A percentile compares a stretch with the other conserved stretches of the same genome.
Conservation (phyloP, 2,888 invertebrate species). For the Parthenolecanium corni region DNA sequence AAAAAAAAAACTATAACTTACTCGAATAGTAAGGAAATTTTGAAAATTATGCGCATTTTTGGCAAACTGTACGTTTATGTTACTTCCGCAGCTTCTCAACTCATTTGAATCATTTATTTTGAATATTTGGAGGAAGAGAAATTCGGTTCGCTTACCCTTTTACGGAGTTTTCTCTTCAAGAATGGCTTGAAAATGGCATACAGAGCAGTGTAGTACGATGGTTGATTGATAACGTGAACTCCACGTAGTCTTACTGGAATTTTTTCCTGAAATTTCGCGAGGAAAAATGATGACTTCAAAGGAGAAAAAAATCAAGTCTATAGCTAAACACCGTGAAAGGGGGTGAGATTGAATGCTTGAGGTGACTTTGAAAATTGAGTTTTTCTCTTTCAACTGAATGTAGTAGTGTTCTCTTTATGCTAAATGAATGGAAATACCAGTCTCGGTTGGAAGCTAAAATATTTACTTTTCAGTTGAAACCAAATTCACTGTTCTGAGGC, state of each 20-base stretch:
- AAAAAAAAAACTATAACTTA: too few relatives aligned
- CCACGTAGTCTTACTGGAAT: constrained; percentile 34
- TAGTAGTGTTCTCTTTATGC: too few relatives aligned
- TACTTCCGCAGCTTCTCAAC: too few relatives aligned
- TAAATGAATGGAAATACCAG: too few relatives aligned
- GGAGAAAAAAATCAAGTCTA: background rate
- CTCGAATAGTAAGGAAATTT: too few relatives aligned
- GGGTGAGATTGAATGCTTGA: too few relatives aligned
- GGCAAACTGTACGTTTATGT: background rate
- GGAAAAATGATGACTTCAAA: background rate
- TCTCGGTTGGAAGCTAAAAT: too few relatives aligned
- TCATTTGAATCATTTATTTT: background rate
- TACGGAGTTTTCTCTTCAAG: constrained; percentile 35
- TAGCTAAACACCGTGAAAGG: too few relatives aligned
- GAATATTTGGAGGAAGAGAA: background rate
- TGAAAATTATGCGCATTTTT: background rate
- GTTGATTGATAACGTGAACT: constrained; percentile 35
- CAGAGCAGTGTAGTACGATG: constrained; percentile 34
- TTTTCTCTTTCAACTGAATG: too few relatives aligned
- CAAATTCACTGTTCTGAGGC: too few relatives aligned
- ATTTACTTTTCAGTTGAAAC: too few relatives aligned
- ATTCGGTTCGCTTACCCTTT: constrained; percentile 34
- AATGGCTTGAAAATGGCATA: constrained; percentile 36
- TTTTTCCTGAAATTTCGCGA: constrained; percentile 37
- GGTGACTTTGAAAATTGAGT: too few relatives aligned